These are phyloP conservation scores for Galemys pyrenaicus DNA, from an alignment of 2,113 vertebrate species.

Conservation along the genomic window DNA sequence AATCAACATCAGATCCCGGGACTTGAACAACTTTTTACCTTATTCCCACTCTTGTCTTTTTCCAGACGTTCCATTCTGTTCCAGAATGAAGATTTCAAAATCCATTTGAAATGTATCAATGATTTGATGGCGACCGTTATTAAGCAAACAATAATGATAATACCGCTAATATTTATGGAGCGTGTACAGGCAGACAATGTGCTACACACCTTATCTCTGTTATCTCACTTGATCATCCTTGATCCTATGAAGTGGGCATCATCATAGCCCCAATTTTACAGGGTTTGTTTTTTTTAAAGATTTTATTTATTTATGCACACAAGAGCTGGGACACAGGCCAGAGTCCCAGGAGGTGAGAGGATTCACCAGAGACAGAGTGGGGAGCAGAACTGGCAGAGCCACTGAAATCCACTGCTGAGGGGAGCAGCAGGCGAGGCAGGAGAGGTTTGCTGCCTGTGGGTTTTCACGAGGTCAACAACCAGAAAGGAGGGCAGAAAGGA, in stretches of 20 bases:
- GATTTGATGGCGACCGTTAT: neutral
- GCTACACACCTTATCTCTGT: neutral
- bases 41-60: neutral
- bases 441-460: too few species aligned
- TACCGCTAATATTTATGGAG: neutral
- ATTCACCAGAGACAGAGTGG: too few species aligned
- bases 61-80: neutral
- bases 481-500: too few species aligned
- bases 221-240: neutral
- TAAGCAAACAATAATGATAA: neutral
- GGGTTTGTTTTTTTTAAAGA: too few species aligned
- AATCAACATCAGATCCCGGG: neutral
- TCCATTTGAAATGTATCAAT: neutral
- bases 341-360: too few species aligned
- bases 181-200: neutral
- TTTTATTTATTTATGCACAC: too few species aligned
- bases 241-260: neutral
- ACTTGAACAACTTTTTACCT: neutral
- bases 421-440: too few species aligned
- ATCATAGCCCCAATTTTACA: neutral
- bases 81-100: neutral
- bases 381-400: too few species aligned
- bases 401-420: too few species aligned
- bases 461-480: too few species aligned
- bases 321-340: too few species aligned